Evolutionary conservation across 2,888 invertebrate species (phyloP).

Genomic region (Dasysyrphus tricinctus): DNA sequence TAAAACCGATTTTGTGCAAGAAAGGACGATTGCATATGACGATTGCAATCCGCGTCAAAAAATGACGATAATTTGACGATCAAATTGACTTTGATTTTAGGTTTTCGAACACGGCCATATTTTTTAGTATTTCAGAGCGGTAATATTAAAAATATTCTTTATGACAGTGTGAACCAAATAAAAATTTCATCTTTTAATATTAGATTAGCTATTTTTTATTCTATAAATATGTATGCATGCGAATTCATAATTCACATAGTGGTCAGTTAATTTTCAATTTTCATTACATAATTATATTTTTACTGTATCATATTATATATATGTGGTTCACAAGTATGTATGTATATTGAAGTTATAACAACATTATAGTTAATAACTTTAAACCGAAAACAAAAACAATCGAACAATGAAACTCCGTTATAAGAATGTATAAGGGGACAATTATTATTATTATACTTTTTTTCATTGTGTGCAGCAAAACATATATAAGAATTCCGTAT

Average conservation of each 20-base stretch:
- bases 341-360: constrained; percentile 52
- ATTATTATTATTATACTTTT: background rate
- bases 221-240: constrained; percentile 70
- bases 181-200: background rate
- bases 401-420: constrained; percentile 36
- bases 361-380: constrained; percentile 50
- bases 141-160: no score
- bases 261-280: constrained; percentile 33
- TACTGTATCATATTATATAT: background rate
- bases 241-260: constrained; percentile 60
- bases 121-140: no score
- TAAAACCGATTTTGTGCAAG: no score
- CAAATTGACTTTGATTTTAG: no score
- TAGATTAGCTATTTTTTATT: constrained; percentile 50
- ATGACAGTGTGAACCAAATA: background rate
- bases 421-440: background rate
- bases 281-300: constrained; percentile 37
- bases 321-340: constrained; percentile 1
- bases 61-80: no score
- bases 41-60: no score
- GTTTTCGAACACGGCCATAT: no score
- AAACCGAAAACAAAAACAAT: constrained; percentile 28
- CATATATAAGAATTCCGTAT: background rate
- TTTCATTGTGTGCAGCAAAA: constrained; percentile 29
- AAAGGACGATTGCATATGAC: no score